Evolutionary conservation across 2,113 vertebrate genomes (phyloP), one percentile per base, ranked within the genome.

Genomic region (Camelus dromedarius): DNA sequence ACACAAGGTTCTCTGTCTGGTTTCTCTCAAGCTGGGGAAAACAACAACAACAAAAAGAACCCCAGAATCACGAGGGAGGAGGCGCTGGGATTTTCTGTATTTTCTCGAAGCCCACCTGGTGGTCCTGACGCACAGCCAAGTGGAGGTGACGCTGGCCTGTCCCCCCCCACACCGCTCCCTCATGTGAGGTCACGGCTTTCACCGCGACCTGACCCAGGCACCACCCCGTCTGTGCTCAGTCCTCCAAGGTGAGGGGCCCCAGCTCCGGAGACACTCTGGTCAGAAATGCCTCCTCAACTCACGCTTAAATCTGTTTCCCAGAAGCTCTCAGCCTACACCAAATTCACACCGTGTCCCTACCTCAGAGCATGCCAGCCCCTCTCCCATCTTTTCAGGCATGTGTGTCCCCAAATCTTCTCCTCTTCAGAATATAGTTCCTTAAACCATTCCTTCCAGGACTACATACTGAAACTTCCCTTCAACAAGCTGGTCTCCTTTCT

Each of bases 101-200:
- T 35, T 90, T 38, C 64, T 50, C 64, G 82, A 72, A 92, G 73
- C 18, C 64, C 62, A 50, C 32, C 38, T 58, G 81, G 52, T 3
- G 3, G 54, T 60, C 18, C 20, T n/a, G 58, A 48, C 1, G 1
- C 6, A 62, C 18, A n/a, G 6, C 52, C 32, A 35, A 20, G n/a
- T 7, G 60, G 12, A 4, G 0, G 54, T 30, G 50, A 26, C 30
- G 6, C 46, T 48, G 91, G 35, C 60, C 83, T 15, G 24, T 14
- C 0, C 10, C 1, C 12, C 30, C 56, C 13, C 52, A 14, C 18
- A 58, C 30, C 32, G 38, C 38, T 42, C 38, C 38, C 38, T 42
- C n/a, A 4, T 3, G 10, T 4, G 12, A 46, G 18, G 4, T 1
- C 6, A 5, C 22, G 7, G 14, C 38, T 9, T 35, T 56, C 4